Base-by-base conservation (phyloP, 2,797 vertebrate species). In the Oreochromis mossambicus region DNA sequence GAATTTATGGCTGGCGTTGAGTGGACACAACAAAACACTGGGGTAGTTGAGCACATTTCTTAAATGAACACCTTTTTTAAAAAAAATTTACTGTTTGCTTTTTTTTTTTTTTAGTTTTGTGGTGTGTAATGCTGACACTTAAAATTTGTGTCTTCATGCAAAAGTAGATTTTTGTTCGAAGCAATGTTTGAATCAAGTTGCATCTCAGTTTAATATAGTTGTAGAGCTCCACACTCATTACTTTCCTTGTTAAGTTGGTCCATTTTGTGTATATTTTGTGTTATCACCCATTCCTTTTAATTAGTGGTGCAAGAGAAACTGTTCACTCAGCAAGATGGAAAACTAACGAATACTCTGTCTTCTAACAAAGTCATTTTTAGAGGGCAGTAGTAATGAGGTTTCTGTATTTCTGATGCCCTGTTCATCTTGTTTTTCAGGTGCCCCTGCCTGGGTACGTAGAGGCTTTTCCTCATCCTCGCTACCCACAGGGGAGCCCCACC, bases 361-460 rank as follows among this genome's bases (percentile, higher is more conserved):
- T 80, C 11, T 78, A 50, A 80, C 54, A 81, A 83, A 70, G 38
- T 70, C 38, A 70, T 70, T 52, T 84, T 88, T 76, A 17, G 19
- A 77, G 26, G 48, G 77, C 26, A 48, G 21, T 70, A 58, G 50
- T 46, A 12, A 56, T 61, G 1, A 78, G 81, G 54, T 86, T 10
- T 41, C 63, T 61, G 26, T 85, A 43, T 75, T 12, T 50, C 50
- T 86, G 21, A 84, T 85, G 13, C 26, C 48, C 17, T 52, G 8
- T 86, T 11, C 51, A 0, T 41, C 46, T 46, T 90, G 70, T 92
- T 82, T 94, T 90, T 68, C 87, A 99, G 98, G 97, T 98, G 26
- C 97, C 98, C 1, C 96, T 99, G n/a, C 98, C 98, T 0, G 98
- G 98, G 56, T 99, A 99, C 88, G 98, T 98, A 1, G 98, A 99